Evolutionary conservation across 2,113 vertebrate species (phyloP), one percentile per base, ranked within the genome.

Genomic region (Sterna hirundo): DNA sequence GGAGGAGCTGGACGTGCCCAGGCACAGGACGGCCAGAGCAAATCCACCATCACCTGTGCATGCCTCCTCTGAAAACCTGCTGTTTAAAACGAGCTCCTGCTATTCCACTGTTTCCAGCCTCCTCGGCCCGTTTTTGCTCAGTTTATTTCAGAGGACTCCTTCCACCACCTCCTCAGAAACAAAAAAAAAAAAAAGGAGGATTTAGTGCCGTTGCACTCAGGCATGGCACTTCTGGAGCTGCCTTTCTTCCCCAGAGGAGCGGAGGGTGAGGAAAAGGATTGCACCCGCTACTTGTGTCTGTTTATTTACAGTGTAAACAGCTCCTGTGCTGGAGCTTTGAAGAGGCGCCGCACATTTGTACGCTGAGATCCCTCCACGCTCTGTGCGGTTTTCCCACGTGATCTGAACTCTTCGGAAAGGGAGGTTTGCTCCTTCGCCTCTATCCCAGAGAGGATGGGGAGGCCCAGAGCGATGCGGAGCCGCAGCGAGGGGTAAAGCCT

Each of bases 301-400:
- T 95, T 96, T 97, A 90, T 97, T 98, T 97, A 97, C 88, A 96
- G 93, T 96, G 86, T 97, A 96, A 98, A 97, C 97, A 98, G 86
- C 86, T 92, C 46, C 95, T 93, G 91, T 89, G 86, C 95, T 92
- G 92, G 54, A 86, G 97, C 96, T 98, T 96, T 98, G 98, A 96
- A 96, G 97, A 95, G 82, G 88, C 15, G 38, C 95, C 6, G 3
- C 89, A 91, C 94, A 79, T 96, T 97, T 98, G 95, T 96, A 93
- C 77, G 0, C 49, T 1, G 58, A 93, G 93, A 97, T 98, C 97
- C 82, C 38, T 52, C 74, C 40, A 94, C 5, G 5, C 91, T 97
- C 86, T 60, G 64, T 96, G 97, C 1, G 97, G 95, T 97, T 97
- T 98, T 97, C 78, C 77, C 89, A 86, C 8, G 23, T 92, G 97